Evolutionary conservation across 2,888 invertebrate genomes (phyloP), one percentile per base, ranked within the genome.

Genomic region (Scaeva pyrastri): DNA sequence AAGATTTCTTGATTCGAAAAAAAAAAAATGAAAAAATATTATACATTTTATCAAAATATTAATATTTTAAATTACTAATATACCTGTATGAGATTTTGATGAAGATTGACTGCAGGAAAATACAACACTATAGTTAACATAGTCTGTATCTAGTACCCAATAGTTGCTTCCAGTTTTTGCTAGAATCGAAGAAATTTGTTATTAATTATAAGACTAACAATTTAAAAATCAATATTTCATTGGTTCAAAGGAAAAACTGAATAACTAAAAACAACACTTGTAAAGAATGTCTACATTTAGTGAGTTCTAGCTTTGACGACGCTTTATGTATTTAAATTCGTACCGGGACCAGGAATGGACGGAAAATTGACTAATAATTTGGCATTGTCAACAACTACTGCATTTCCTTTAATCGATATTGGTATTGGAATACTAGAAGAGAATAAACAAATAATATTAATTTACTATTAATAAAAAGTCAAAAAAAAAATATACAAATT

Each of bases 111-210:
- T 11, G 43, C 85, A 85, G 6, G 85, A 81, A 12, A 58, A 73
- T 1, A 85, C 85, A 21, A 85, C 81, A 48, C 85, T 85, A 26
- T 62, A 77, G 41, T 16, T 76, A 1, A 16, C 21, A 31, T 85
- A 85, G 14, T 85, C 80, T 2, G 85, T 85, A 10, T 68, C 56
- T 10, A 85, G 41, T 1, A 85, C 62, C 85, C 81, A 85, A 23
- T 85, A 85, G 31, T 85, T 85, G 41, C 76, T 81, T 55, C 23
- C 71, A 7, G 43, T 66, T 26, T 74, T 48, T n/a, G 39, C 83
- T 83, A n/a, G 2, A 48, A 14, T 10, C 1, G 7, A 12, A 31
- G 10, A 12, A 0, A 7, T n/a, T n/a, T n/a, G 26, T n/a, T 23
- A 0, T 7, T 41, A 6, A 26, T 19, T 43, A 26, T 6, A 41